Conservation (phyloP, 2,113 vertebrate genomes). For the Cottus gobio region DNA sequence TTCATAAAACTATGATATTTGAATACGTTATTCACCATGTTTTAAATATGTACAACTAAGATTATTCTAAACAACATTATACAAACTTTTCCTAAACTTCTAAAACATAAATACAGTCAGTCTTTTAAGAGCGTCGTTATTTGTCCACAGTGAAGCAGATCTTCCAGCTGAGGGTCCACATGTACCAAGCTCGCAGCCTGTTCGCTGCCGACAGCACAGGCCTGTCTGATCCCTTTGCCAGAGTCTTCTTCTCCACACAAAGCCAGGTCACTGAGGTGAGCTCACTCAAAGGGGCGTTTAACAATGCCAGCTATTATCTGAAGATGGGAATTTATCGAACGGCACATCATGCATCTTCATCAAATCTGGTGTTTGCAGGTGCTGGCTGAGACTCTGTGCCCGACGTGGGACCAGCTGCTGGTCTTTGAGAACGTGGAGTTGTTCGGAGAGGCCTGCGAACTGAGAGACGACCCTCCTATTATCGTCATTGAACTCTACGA, state of each 20-base stretch:
- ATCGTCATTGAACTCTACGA: constrained; percentile 96
- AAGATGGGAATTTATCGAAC: fast-evolving
- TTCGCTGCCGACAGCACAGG: constrained; percentile 95
- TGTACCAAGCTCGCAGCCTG: constrained; percentile 96
- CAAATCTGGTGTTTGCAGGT: constrained; percentile 75
- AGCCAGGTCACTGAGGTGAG: constrained; percentile 96
- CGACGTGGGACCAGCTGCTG: constrained; percentile 96
- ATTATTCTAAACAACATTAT: not conserved
- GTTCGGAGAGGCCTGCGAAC: constrained; percentile 90
- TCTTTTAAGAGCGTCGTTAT: not conserved
- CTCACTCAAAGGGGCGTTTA: not conserved
- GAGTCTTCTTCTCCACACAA: constrained; percentile 97
- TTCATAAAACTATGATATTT: not conserved
- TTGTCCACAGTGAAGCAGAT: constrained; percentile 90
- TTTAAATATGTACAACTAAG: not conserved
- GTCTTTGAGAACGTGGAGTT: constrained; percentile 94
- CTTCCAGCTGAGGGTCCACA: constrained; percentile 96
- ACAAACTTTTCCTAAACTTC: no score
- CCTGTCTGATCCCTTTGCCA: constrained; percentile 94
- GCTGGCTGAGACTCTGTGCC: constrained; percentile 94
- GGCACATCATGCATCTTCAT: not conserved
- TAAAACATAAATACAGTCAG: not conserved
- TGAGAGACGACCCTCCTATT: constrained; percentile 94
- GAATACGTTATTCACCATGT: not conserved
- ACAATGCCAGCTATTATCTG: fast-evolving